Base-by-base conservation (phyloP, 2,113 vertebrate species). In the Protobothrops flavoviridis region DNA sequence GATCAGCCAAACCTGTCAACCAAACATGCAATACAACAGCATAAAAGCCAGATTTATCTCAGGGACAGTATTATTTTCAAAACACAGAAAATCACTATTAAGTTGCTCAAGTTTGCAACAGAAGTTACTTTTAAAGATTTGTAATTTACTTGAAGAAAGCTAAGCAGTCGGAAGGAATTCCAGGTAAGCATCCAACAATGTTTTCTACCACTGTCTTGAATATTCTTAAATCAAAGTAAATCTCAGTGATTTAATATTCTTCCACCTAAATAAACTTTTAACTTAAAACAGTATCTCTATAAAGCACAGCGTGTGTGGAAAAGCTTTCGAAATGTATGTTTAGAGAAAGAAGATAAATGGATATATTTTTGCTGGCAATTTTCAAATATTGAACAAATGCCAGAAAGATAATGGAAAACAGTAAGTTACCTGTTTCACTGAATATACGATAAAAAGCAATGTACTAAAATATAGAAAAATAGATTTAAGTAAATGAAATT, bases 381-480 rank as follows among this genome's bases (percentile, higher is more conserved):
- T 85, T 57, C 52, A 57, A 56, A 85, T 88, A 53, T 29, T 92
- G 57, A 88, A 88, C 88, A 87, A 59, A 88, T 88, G 86, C 39
- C 87, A 92, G 50, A 92, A 88, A 88, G 48, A 45, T 88, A 91
- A 85, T 55, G 26, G 48, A 55, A 88, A 92, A 55, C 87, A 88
- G 74, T 88, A 3, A 64, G 45, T 89, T 53, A n/a, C 33, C 15
- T 64, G 45, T 89, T 89, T 33, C 1, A 48, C 13, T 74, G 86
- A 69, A 23, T 15, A 45, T 39, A 69, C 69, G 33, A 88, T 3
- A 29, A 92, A 13, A 29, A 64, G 29, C 29, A 52, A 43, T 53
- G 64, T 55, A 33, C 55, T 56, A 92, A 89, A 26, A 33, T 81
- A 57, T 26, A 45, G 15, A 39, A 92, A 89, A 55, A 53, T 39